Evolutionary conservation across 2,113 vertebrate species (phyloP).

Genomic region (Lophochroa leadbeateri): DNA sequence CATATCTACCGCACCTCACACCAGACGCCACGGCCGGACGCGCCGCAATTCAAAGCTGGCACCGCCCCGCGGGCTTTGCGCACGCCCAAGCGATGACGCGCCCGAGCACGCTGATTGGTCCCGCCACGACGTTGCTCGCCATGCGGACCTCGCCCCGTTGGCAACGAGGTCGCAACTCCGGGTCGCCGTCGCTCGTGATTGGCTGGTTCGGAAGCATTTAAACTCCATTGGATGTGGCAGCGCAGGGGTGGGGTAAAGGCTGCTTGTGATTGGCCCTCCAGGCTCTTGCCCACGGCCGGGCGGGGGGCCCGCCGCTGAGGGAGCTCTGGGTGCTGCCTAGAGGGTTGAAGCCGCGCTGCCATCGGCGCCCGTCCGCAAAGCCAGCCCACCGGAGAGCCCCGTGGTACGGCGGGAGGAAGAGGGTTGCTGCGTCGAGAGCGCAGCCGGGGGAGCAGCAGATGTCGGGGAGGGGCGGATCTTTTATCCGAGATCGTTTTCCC

Average conservation of each 20-base stretch:
- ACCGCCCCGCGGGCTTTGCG: neutral
- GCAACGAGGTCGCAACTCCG: neutral
- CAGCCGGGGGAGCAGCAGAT: fast-evolving
- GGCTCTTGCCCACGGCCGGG: fast-evolving
- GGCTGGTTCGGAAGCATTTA: slow-evolving; percentile 2
- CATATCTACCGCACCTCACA: neutral
- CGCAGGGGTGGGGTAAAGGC: fast-evolving
- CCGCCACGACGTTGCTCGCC: fast-evolving
- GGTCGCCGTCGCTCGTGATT: neutral
- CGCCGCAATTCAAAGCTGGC: neutral
- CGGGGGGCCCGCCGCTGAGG: neutral
- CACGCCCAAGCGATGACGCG: fast-evolving
- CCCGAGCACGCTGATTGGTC: neutral
- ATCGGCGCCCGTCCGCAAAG: fast-evolving
- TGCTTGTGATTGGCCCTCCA: fast-evolving
- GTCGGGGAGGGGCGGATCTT: fast-evolving
- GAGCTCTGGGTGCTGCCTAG: neutral
- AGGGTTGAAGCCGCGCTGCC: too few relatives aligned
- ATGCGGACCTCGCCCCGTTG: fast-evolving
- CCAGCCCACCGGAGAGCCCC: fast-evolving
- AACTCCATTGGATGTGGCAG: neutral
- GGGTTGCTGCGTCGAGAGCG: neutral
- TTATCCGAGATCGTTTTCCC: fast-evolving
- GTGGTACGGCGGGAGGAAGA: neutral
- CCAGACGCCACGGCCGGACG: fast-evolving